Percentiles rank a stretch among this genome's conserved stretches.
Conservation (phyloP, 2,797 vertebrate genomes). For the Octomys mimax region DNA sequence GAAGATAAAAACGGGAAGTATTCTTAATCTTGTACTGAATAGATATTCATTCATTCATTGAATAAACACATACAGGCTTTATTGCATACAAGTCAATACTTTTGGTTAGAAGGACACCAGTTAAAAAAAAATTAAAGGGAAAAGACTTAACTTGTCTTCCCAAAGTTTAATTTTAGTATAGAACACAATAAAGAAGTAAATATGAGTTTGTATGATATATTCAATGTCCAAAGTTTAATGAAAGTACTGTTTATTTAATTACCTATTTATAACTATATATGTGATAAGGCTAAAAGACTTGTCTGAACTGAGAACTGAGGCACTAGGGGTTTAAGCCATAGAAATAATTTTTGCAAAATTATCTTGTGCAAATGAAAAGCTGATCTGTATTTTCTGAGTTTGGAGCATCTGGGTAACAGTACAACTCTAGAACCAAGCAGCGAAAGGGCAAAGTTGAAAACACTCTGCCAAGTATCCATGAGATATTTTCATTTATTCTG, state of each 20-base stretch:
- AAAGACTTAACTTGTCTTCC: neutral
- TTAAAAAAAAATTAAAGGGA: neutral
- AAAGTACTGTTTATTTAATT: neutral
- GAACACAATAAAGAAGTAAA: neutral
- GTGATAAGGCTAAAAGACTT: neutral
- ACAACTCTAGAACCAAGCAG: neutral
- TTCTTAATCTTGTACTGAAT: neutral
- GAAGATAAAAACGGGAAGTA: neutral
- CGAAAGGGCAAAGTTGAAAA: neutral
- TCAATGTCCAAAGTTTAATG: neutral
- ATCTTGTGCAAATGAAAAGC: neutral
- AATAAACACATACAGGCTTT: neutral
- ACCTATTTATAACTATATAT: neutral
- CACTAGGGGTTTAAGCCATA: neutral
- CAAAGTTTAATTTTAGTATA: neutral
- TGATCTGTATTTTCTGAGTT: neutral
- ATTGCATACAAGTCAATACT: neutral
- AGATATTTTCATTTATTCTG: neutral
- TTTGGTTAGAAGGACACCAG: neutral
- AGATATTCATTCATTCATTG: neutral
- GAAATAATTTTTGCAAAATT: neutral
- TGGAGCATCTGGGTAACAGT: neutral
- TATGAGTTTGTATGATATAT: neutral
- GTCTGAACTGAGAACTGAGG: neutral
- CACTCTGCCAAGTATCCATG: neutral